Percentiles rank a stretch among this genome's conserved stretches.
These are phyloP conservation scores for Musca vetustissima DNA, from an alignment of 1,140 invertebrate genomes.

Conservation along the genomic window DNA sequence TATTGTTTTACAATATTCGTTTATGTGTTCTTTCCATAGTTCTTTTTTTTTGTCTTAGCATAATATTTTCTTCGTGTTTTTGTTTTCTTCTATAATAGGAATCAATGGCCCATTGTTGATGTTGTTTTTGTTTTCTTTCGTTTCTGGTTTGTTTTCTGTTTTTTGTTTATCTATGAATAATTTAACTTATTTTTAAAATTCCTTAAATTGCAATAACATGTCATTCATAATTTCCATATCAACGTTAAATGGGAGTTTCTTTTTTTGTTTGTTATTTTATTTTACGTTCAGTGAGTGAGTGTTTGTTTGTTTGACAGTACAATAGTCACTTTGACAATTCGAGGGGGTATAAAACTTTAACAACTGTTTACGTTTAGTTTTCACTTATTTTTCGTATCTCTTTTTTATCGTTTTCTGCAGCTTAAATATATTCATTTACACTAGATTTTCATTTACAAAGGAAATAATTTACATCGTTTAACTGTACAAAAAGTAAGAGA, in stretches of 20 bases:
- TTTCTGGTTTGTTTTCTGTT: too few relatives aligned
- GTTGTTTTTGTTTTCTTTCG: too few relatives aligned
- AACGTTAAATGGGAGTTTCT: not conserved
- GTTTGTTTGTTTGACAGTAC: not conserved
- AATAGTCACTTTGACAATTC: too few relatives aligned
- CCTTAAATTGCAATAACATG: constrained; percentile 15
- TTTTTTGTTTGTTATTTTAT: not conserved
- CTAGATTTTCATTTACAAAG: too few relatives aligned
- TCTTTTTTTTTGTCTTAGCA: too few relatives aligned
- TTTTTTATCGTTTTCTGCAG: not conserved
- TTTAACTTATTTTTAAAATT: constrained; percentile 12
- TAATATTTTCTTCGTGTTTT: too few relatives aligned
- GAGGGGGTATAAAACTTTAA: constrained; percentile 23
- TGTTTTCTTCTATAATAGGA: constrained; percentile 1
- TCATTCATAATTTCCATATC: not conserved
- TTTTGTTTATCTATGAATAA: too few relatives aligned
- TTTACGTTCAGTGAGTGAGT: not conserved
- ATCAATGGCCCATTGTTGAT: constrained; percentile 14
- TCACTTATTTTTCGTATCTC: too few relatives aligned
- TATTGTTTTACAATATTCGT: constrained; percentile 18
- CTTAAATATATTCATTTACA: too few relatives aligned
- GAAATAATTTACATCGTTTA: too few relatives aligned
- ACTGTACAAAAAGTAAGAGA: too few relatives aligned
- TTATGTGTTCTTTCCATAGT: too few relatives aligned
- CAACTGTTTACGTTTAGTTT: not conserved